Conservation (phyloP, 2,113 vertebrate species). For the Pachycephala philippinensis region DNA sequence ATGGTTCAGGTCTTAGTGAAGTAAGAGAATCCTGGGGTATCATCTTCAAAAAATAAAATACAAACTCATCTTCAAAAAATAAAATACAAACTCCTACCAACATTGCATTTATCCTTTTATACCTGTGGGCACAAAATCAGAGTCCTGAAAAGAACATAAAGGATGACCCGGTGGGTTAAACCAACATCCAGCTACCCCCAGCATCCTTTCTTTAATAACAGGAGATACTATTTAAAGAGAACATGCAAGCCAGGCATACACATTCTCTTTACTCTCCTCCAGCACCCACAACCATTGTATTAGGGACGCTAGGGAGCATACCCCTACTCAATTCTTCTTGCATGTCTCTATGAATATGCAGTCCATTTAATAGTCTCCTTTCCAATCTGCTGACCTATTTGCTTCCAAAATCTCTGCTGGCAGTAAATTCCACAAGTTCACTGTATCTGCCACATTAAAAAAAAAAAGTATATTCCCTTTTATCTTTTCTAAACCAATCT, state of each 20-base stretch:
- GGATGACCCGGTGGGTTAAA: background rate
- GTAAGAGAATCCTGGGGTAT: background rate
- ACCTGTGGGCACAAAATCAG: background rate
- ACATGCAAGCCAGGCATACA: background rate
- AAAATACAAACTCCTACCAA: background rate
- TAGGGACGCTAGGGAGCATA: background rate
- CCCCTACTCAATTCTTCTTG: background rate
- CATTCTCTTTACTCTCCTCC: background rate
- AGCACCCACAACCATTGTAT: background rate
- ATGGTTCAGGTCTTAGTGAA: background rate
- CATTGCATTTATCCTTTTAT: background rate
- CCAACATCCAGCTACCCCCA: background rate
- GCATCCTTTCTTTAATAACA: background rate
- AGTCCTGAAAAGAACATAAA: background rate
- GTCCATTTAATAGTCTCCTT: background rate
- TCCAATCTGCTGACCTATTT: background rate
- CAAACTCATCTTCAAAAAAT: background rate
- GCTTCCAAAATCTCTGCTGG: background rate
- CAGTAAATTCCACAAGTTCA: background rate
- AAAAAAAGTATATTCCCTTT: background rate
- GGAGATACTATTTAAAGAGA: background rate
- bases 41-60: background rate
- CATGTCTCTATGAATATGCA: background rate
- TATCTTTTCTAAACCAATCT: background rate
- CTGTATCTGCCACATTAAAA: background rate